Evolutionary conservation across 1,140 invertebrate genomes (phyloP).

Genomic region (Bombus affinis): DNA sequence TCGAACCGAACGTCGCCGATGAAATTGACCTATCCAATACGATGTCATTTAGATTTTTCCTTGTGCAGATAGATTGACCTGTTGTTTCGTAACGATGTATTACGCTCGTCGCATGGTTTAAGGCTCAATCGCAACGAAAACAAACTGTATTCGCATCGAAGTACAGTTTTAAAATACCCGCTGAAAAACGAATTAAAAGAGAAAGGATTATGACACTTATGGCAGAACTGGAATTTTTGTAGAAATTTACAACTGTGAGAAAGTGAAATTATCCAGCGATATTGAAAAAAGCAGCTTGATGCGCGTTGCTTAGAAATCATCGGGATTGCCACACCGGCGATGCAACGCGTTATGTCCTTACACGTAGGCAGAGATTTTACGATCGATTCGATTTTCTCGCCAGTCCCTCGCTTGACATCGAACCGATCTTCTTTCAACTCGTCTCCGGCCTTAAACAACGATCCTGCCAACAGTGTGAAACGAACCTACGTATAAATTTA

Average conservation of each 20-base stretch:
- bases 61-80: neutral
- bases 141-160: no score
- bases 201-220: no score
- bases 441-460: neutral
- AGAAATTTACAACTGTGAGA: neutral
- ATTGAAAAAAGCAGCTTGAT: neutral
- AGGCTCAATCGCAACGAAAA: neutral
- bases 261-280: neutral
- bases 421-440: neutral
- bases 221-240: no score
- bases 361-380: constrained; percentile 36
- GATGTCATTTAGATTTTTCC: neutral
- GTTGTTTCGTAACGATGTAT: neutral
- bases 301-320: neutral
- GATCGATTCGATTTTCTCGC: constrained; percentile 1
- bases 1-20: neutral
- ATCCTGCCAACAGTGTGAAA: neutral
- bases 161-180: no score
- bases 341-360: neutral
- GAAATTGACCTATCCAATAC: neutral
- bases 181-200: no score
- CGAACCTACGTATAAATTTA: neutral
- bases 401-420: neutral
- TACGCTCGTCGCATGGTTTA: neutral
- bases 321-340: neutral